Evolutionary conservation across 2,113 vertebrate species (phyloP), one percentile per base, ranked within the genome.

Genomic region (Tympanuchus pallidicinctus): DNA sequence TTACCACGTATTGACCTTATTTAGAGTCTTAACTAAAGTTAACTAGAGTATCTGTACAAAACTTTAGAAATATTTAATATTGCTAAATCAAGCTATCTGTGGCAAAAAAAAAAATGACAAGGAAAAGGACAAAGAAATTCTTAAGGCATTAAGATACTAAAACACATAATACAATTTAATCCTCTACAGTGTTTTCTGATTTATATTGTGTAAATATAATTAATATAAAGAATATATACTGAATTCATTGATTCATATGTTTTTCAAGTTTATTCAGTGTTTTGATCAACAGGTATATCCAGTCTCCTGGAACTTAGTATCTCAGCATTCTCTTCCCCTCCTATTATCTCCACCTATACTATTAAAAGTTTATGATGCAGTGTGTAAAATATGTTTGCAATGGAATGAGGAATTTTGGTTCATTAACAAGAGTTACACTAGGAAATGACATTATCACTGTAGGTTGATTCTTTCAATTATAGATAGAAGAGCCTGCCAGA

Each of bases 201-300:
- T 67, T 76, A 47, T 9, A 25, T 38, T 20, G 30, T 40, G 69
- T 13, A n/a, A 6, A 17, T 54, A 50, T 43, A 77, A 70, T 64
- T 73, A 71, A 60, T 11, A 3, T 64, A 73, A 92, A 77, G 67
- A 91, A 65, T 18, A 69, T 64, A 5, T 32, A 73, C 50, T 69
- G 15, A 30, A 1, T 40, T 52, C 61, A 17, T 72, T 88, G 61
- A 91, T 90, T 89, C 82, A 91, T 27, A 36, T 75, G 47, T 16
- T 94, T 88, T 89, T 64, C 42, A 74, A 1, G 8, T 74, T 89
- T 80, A 50, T 67, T 81, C 4, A 3, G 43, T 61, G 61, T 57
- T 90, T 92, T 88, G 72, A 83, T 77, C 24, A 83, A 65, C 72
- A 67, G 56, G 89, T 90, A 72, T 28, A 93, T 94, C 76, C 67